Evolutionary conservation across 2,113 vertebrate genomes (phyloP).

Genomic region (Natator depressus): DNA sequence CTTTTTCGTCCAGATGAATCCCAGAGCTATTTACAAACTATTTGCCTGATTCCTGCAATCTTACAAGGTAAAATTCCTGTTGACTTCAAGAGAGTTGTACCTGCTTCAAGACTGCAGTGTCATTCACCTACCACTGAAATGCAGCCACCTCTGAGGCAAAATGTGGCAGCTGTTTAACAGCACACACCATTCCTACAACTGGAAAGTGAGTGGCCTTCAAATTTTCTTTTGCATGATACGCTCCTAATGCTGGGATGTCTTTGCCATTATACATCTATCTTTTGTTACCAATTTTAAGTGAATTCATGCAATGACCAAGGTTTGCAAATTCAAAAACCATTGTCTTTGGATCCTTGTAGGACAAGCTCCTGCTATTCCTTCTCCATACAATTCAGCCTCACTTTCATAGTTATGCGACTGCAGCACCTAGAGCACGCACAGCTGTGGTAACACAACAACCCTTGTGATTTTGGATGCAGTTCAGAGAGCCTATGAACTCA

Average conservation of each 20-base stretch:
- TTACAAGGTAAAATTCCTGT: background rate
- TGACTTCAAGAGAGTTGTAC: background rate
- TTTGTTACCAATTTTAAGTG: background rate
- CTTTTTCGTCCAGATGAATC: background rate
- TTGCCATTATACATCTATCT: background rate
- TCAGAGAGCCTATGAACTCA: background rate
- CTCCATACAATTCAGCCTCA: background rate
- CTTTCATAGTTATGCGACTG: background rate
- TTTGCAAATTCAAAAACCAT: background rate
- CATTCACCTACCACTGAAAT: background rate
- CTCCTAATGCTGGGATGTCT: background rate
- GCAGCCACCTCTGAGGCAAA: background rate
- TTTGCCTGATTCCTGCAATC: background rate
- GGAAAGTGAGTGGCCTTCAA: background rate
- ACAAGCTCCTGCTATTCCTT: too few species aligned
- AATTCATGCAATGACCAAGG: background rate
- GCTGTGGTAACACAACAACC: background rate
- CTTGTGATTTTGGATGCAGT: background rate
- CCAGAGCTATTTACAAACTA: accelerated
- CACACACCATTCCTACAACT: background rate
- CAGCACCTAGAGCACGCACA: background rate
- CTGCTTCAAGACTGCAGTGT: background rate
- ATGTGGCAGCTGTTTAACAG: background rate
- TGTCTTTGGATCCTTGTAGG: background rate
- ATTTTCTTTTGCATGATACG: background rate